A percentile compares a stretch with the other conserved stretches of the same genome.
Conservation (phyloP, 2,113 vertebrate species). For the Bubo blakistoni region DNA sequence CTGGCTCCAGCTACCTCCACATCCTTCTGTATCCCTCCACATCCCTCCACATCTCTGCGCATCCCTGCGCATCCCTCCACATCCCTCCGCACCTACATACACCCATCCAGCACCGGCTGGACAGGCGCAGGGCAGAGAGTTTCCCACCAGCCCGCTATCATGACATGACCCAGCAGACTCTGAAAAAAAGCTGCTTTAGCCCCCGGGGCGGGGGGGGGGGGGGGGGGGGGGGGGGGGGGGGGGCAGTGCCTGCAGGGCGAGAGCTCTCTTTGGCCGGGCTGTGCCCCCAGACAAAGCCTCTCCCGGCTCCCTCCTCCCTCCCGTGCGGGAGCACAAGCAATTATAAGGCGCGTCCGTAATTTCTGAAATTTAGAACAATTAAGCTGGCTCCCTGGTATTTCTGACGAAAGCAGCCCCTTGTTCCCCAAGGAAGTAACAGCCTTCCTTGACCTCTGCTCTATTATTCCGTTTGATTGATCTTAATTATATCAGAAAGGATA, state of each 20-base stretch:
- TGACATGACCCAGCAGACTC: not conserved
- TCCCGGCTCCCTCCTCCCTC: not conserved
- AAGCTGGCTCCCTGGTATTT: not conserved
- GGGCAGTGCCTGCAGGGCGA: not conserved
- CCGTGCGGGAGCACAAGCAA: not conserved
- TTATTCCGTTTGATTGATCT: slow-evolving; percentile 37
- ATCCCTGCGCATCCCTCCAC: too few relatives aligned
- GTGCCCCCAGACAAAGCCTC: not conserved
- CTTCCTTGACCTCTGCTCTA: slow-evolving; percentile 19
- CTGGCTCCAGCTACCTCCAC: rapidly evolving
- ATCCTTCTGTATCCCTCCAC: not conserved
- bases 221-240: too few relatives aligned
- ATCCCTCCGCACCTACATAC: not conserved
- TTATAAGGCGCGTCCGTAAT: not conserved
- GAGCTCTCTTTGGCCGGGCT: rapidly evolving
- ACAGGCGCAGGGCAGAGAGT: not conserved
- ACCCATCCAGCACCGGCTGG: not conserved
- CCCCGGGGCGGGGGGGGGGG: too few relatives aligned
- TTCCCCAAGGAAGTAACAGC: not conserved
- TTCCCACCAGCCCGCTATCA: rapidly evolving
- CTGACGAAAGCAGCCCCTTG: slow-evolving; percentile 2
- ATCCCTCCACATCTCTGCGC: not conserved
- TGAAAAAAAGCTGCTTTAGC: not conserved
- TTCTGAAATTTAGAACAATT: slow-evolving; percentile 15
- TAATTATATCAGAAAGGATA: slow-evolving; percentile 34